Evolutionary conservation across 2,797 vertebrate genomes (phyloP).

Genomic region (Lepilemur septentrionalis): DNA sequence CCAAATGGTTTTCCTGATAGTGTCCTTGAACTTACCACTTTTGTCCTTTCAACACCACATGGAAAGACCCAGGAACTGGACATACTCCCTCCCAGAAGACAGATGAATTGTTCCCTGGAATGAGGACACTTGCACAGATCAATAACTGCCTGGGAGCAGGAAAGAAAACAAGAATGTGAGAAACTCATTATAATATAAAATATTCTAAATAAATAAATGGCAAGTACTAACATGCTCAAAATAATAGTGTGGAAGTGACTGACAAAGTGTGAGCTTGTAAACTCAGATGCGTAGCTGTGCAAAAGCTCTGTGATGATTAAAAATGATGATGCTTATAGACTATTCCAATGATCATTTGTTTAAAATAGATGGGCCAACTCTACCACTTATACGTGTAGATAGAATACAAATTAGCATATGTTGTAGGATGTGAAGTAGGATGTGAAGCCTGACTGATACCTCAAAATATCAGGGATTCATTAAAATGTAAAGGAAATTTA

Average conservation of each 20-base stretch:
- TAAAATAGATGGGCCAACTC: slow-evolving; percentile 50
- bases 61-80: not conserved
- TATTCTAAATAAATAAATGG: slow-evolving; percentile 43
- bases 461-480: slow-evolving; percentile 7
- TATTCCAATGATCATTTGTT: slow-evolving; percentile 42
- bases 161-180: slow-evolving; percentile 69
- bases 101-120: slow-evolving; percentile 50
- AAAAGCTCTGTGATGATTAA: slow-evolving; percentile 59
- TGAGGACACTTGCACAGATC: slow-evolving; percentile 57
- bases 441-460: not conserved
- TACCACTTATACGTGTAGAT: not conserved
- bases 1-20: not conserved
- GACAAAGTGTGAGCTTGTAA: slow-evolving; percentile 77
- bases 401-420: not conserved
- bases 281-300: slow-evolving; percentile 47
- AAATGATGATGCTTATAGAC: slow-evolving; percentile 34
- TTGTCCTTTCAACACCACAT: not conserved
- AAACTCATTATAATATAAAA: slow-evolving; percentile 76
- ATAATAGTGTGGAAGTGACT: slow-evolving; percentile 75
- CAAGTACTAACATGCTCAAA: slow-evolving; percentile 57
- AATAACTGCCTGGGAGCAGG: slow-evolving; percentile 33
- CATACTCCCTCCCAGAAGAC: not conserved
- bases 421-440: not conserved
- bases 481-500: slow-evolving; percentile 35
- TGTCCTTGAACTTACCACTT: not conserved